Evolutionary conservation across 2,797 vertebrate genomes (phyloP).

Genomic region (Erpetoichthys calabaricus): DNA sequence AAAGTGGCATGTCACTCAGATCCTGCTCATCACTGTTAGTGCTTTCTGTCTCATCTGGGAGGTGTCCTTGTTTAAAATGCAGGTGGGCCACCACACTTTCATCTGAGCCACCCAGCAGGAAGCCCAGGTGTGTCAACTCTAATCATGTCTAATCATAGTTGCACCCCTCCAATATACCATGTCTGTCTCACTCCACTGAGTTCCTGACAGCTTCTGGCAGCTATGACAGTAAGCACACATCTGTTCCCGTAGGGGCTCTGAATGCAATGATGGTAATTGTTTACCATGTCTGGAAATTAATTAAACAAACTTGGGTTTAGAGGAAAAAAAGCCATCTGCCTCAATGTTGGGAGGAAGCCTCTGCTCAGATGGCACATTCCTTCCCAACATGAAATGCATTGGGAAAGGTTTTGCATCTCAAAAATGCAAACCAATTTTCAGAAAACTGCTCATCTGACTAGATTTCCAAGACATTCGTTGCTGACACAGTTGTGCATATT

Average conservation of each 20-base stretch:
- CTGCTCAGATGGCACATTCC: too few relatives aligned
- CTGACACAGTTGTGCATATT: too few relatives aligned
- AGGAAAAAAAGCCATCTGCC: constrained; percentile 6
- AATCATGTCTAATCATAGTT: constrained; percentile 42
- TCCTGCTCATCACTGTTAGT: neutral
- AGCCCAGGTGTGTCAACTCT: constrained; percentile 38
- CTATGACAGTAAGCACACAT: constrained; percentile 45
- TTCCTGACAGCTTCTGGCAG: constrained; percentile 47
- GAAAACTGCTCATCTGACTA: too few relatives aligned
- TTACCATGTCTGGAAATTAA: constrained; percentile 40
- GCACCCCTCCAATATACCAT: constrained; percentile 14
- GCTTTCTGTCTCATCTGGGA: neutral
- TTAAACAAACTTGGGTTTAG: constrained; percentile 40
- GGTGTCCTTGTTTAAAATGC: neutral
- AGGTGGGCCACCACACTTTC: neutral
- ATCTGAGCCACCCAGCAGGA: constrained; percentile 3
- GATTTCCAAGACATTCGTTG: too few relatives aligned
- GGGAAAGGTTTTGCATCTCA: too few relatives aligned
- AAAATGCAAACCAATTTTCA: too few relatives aligned
- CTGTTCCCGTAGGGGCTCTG: constrained; percentile 48
- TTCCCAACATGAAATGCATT: too few relatives aligned
- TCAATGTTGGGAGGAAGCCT: neutral
- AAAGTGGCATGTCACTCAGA: neutral
- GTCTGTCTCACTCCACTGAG: constrained; percentile 52
- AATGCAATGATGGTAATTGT: constrained; percentile 25